Evolutionary conservation across 2,888 invertebrate species (phyloP), one percentile per base, ranked within the genome.

Genomic region (Trachelus iudaicus): DNA sequence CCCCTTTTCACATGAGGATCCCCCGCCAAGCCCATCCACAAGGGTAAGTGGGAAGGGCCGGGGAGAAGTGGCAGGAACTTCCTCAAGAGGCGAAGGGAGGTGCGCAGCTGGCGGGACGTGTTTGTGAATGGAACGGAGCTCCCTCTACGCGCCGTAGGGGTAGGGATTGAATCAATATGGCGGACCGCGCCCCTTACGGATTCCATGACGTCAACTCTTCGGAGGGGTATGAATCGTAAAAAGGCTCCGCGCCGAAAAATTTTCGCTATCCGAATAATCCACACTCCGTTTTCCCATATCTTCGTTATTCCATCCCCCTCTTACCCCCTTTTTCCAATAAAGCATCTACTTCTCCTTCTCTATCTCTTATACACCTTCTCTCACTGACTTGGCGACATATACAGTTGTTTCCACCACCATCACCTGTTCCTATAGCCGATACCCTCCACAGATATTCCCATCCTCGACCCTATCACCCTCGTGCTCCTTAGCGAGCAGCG

Each of bases 161-260:
- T 85, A 85, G 86, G 86, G 84, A 81, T 81, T 76, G 83, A 88
- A 88, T 88, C 87, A 88, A 88, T 88, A 88, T 87, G 85, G 84
- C 85, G 83, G 85, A 86, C 87, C 87, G 87, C 87, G 85, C 87
- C 87, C 86, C 87, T 87, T 85, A 85, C 85, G 86, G 82, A 83
- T 84, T 82, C 80, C 81, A 83, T 87, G 86, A 87, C 87, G 87
- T 87, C 87, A 87, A 75, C 79, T 79, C 77, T 40, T 56, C 80
- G 81, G 81, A 79, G 79, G 76, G 76, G 69, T 31, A 40, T 4
- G 15, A 69, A 40, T 75, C 33, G 75, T 40, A 75, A 75, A 56
- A 37, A 56, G 75, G 68, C 75, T 40, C 73, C n/a, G 73, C 73
- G 76, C 34, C n/a, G 69, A 56, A 56, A 34, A 76, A 76, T 69